A percentile compares a stretch with the other conserved stretches of the same genome.
phyloP scores from a whole-genome alignment of 1,140 invertebrate genomes.

The Drosophila neocordata region DNA sequence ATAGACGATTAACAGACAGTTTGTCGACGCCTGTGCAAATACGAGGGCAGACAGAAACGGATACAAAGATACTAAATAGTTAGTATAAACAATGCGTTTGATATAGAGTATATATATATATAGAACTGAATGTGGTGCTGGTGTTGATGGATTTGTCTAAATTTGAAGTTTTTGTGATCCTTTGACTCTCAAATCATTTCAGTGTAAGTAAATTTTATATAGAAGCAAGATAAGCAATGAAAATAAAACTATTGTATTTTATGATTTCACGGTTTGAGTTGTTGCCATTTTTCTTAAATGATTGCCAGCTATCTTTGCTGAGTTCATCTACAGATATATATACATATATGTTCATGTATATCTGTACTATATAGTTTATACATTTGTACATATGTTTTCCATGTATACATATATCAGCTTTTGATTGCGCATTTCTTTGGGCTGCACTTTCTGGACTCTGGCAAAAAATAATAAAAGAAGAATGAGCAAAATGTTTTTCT shows the following conservation, averaged over 20 bases:
- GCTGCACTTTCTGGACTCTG: constrained; percentile 1
- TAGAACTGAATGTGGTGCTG: neutral
- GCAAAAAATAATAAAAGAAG: too few relatives aligned
- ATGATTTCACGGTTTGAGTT: neutral
- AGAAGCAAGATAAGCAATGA: neutral
- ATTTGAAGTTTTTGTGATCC: neutral
- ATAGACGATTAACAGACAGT: neutral
- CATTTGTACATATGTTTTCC: too few relatives aligned
- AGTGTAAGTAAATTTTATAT: neutral
- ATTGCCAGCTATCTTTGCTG: neutral
- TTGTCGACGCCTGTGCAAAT: constrained; percentile 7
- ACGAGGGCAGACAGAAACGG: neutral
- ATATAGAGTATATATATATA: constrained; percentile 1
- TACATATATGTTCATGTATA: constrained; percentile 4
- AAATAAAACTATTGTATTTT: neutral
- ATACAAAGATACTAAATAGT: constrained; percentile 8
- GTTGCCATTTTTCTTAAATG: constrained; percentile 10
- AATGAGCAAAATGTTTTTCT: constrained; percentile 19
- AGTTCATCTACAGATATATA: neutral
- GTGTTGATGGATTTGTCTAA: constrained; percentile 5
- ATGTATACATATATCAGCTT: neutral
- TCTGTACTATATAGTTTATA: neutral
- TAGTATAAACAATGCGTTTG: constrained; percentile 3
- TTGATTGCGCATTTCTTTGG: constrained; percentile 10
- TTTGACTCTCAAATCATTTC: neutral